phyloP scores from a whole-genome alignment of 1,140 invertebrate genomes.

The Drosophila persimilis region DNA sequence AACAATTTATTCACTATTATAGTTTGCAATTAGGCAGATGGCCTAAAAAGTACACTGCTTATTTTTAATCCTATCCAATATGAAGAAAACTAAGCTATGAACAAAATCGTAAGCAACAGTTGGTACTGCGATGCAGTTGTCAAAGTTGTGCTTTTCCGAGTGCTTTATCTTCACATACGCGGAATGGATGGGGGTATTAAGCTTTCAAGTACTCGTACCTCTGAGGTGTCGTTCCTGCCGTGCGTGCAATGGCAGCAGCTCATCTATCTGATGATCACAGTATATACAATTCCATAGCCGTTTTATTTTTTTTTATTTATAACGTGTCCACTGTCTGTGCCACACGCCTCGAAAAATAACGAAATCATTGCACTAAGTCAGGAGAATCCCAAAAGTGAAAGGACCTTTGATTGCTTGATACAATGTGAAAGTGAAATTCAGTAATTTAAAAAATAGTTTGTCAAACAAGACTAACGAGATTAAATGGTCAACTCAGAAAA shows the following conservation, averaged over 20 bases:
- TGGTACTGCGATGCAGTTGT: no score
- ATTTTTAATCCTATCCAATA: no score
- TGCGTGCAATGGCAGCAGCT: slow-evolving; percentile 33
- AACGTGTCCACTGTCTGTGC: not conserved
- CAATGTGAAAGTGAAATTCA: not conserved
- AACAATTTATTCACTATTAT: no score
- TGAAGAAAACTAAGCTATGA: no score
- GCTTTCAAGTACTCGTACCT: slow-evolving; percentile 1
- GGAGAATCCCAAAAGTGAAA: not conserved
- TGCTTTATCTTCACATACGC: no score
- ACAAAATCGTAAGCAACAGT: no score
- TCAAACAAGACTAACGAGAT: not conserved
- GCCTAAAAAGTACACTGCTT: no score
- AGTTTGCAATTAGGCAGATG: no score
- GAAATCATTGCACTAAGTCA: not conserved
- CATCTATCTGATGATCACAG: slow-evolving; percentile 18
- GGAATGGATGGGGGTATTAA: no score
- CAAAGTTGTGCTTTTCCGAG: no score
- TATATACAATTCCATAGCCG: slow-evolving; percentile 12
- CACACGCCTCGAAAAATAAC: not conserved
- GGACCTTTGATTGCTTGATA: not conserved
- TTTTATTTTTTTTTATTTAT: slow-evolving; percentile 27
- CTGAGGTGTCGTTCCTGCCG: slow-evolving; percentile 33
- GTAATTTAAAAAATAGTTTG: not conserved
- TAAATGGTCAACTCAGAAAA: not conserved